Evolutionary conservation across 2,888 invertebrate species (phyloP), one percentile per base, ranked within the genome.

Genomic region (Himalopsyche anomala): DNA sequence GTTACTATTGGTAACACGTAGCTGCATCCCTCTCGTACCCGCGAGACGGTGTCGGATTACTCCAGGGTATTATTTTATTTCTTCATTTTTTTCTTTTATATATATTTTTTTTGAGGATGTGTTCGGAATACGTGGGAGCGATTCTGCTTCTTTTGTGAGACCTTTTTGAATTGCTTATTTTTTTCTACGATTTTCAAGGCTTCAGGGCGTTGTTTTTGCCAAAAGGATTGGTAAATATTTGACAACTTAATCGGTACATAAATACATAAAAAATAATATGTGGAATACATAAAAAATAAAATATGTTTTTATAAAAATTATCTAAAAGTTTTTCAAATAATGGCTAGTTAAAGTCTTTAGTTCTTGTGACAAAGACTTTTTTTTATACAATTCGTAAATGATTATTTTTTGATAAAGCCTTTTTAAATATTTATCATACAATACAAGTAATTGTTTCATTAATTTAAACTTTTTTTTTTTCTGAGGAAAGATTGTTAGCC

Each of bases 1-100:
- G 79, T 28, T 79, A 40, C 51, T 69, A 40, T 80, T n/a, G 74
- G 36, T n/a, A 74, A 56, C 79, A 40, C 45, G 42, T 62, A 28
- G 81, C 40, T 69, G 56, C 82, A 56, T 87, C 82, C 80, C 82
- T 84, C 55, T 87, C 85, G 42, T 36, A 28, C 81, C 40, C 19
- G 54, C 80, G 80, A 87, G 86, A 86, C 82, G 84, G 81, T 87
- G 86, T 87, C 87, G 82, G 84, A 84, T 87, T 87, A 87, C 87
- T 42, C 62, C 62, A 15, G 45, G 15, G 19, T 54, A 42, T 17
- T 42, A 17, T 84, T 54, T 86, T 87, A 42, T 84, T 84, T 80
- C 19, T 51, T 84, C 40, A 54, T 36, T 87, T 82, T 84, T 83
- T 69, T 74, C 79, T 84, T 62, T 80, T 80, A 28, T 82, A 85